Base-by-base conservation (phyloP, 2,888 invertebrate species). In the Archips xylosteana region DNA sequence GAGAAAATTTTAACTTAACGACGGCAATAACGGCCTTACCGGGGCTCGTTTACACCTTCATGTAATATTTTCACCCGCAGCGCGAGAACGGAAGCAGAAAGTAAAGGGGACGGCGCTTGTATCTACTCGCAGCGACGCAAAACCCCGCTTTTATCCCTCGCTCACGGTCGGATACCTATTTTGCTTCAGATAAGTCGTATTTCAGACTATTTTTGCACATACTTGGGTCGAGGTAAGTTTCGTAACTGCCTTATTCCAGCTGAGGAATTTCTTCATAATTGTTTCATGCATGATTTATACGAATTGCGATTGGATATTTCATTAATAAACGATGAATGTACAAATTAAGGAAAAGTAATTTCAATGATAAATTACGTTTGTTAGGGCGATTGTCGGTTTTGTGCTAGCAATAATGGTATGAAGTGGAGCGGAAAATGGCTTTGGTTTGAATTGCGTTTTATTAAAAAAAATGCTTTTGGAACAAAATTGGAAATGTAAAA, bases 1-100 rank as follows among this genome's bases (percentile, higher is more conserved):
- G 87, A 86, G 89, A 89, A 88, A 89, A 87, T 90, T 91, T 91
- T 87, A 89, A 89, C 86, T 89, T 90, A 90, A 91, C 90, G 89
- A 86, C 80, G 83, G 88, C 86, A 89, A 90, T 91, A 91, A 91
- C 84, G 83, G 86, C 80, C 83, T 86, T 80, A 78, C 84, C 86
- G 83, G 84, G 80, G 83, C 86, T 86, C 89, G 88, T 90, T 91
- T 89, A 88, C 89, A 90, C 90, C 88, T 87, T 81, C 78, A 79
- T 85, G 86, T 87, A 85, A 89, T 89, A 89, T 89, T 88, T 86
- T 84, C 86, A 86, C 83, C 84, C 83, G 65, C 69, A 65, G 81
- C 81, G 79, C 79, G 82, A 80, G 83, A 86, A 82, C 88, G 88
- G 88, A 87, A 88, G 85, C 82, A 83, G 80, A 81, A 81, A 84